These are phyloP conservation scores for Chaenogobius annularis DNA, from an alignment of 2,113 vertebrate species.

Conservation along the genomic window DNA sequence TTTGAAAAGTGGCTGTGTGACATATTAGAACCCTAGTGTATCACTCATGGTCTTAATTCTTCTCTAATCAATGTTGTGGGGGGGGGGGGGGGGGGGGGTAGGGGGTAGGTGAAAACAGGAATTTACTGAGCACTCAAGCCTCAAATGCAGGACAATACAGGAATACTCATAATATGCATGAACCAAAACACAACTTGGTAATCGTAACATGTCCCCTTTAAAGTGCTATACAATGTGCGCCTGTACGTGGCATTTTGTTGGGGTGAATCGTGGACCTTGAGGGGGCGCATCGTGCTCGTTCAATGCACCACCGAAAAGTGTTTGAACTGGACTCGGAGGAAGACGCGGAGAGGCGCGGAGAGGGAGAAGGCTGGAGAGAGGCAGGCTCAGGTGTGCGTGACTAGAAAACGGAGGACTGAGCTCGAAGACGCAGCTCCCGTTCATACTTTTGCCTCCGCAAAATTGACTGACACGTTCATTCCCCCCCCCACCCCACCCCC, in stretches of 20 bases:
- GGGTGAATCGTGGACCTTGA: neutral
- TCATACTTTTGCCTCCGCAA: slow-evolving; percentile 47
- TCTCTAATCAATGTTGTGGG: too few species aligned
- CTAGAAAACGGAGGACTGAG: slow-evolving; percentile 67
- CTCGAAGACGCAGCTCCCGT: slow-evolving; percentile 36
- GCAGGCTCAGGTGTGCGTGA: slow-evolving; percentile 75
- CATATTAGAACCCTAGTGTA: too few species aligned
- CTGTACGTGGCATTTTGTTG: neutral
- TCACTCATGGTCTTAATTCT: too few species aligned
- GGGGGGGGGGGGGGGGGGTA: too few species aligned
- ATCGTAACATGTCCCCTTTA: too few species aligned
- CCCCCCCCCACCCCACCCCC: neutral
- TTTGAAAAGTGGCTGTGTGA: too few species aligned
- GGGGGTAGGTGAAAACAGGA: too few species aligned
- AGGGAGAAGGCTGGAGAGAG: slow-evolving; percentile 14
- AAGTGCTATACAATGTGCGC: too few species aligned
- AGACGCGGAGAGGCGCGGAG: neutral
- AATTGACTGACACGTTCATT: slow-evolving; percentile 5
- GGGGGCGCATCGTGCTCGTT: neutral
- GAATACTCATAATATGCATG: too few species aligned
- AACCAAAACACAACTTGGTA: too few species aligned
- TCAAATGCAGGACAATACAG: too few species aligned
- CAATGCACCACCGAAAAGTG: neutral
- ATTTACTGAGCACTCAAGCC: too few species aligned
- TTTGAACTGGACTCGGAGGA: slow-evolving; percentile 1